Percentiles rank a stretch among this genome's conserved stretches.
Conservation (phyloP, 1,140 invertebrate species). For the Dysdera silvatica region DNA sequence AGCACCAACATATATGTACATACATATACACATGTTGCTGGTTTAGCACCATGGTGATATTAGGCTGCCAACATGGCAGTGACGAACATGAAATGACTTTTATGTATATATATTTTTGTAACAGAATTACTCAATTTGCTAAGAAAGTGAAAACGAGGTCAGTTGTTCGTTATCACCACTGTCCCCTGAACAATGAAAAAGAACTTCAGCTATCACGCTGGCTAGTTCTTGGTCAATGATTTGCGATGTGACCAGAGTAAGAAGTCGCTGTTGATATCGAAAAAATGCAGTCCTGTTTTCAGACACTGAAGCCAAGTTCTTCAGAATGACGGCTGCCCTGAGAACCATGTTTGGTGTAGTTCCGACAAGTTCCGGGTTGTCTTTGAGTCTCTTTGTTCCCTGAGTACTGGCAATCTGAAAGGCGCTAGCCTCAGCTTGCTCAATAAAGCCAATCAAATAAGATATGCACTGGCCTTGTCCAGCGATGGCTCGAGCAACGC, state of each 20-base stretch:
- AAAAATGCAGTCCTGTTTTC: conserved; percentile 83
- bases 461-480: conserved; percentile 66
- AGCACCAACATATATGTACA: too few species aligned
- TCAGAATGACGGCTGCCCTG: conserved; percentile 76
- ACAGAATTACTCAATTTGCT: not conserved
- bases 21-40: too few species aligned
- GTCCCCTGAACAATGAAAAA: conserved; percentile 56
- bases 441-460: conserved; percentile 89
- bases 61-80: conserved; percentile 22
- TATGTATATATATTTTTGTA: not conserved
- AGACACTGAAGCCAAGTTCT: conserved; percentile 76
- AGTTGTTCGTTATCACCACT: conserved; percentile 1
- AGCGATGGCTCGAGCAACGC: conserved; percentile 81
- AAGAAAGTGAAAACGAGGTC: conserved; percentile 22
- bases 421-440: conserved; percentile 87
- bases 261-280: conserved; percentile 81
- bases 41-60: conserved; percentile 28
- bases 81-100: conserved; percentile 14
- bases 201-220: conserved; percentile 77
- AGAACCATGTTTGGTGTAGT: conserved; percentile 96
- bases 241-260: conserved; percentile 91
- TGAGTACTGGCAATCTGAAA: conserved; percentile 87
- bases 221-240: conserved; percentile 93
- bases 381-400: conserved; percentile 80
- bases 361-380: conserved; percentile 97